A percentile compares a stretch with the other conserved stretches of the same genome.
Evolutionary conservation across 1,140 invertebrate species (phyloP).

Genomic region (Nixonia krombeini): DNA sequence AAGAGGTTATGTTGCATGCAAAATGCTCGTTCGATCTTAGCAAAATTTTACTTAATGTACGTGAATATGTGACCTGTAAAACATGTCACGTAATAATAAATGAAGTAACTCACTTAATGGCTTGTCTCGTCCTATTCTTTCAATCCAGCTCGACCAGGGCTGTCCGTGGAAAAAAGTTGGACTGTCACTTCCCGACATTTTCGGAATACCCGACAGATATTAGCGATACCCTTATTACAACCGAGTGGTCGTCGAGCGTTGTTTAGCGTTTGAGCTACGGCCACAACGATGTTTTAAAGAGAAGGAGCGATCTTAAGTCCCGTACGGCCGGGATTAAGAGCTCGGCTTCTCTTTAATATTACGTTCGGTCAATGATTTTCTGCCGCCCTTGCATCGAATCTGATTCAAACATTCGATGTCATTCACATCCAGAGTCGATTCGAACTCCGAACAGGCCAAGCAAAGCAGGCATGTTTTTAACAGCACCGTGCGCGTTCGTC

Average conservation of each 20-base stretch:
- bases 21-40: neutral
- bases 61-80: neutral
- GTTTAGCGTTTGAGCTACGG: no score
- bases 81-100: neutral
- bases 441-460: neutral
- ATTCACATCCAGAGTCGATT: no score
- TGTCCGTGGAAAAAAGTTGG: slow-evolving; percentile 72
- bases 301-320: neutral
- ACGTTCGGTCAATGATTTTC: neutral
- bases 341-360: neutral
- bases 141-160: slow-evolving; percentile 71
- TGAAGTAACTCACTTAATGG: slow-evolving; percentile 63
- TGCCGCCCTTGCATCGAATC: slow-evolving; percentile 11
- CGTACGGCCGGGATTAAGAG: neutral
- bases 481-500: neutral
- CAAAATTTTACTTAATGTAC: neutral
- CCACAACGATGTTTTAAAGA: slow-evolving; percentile 5
- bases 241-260: neutral
- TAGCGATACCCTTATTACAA: neutral
- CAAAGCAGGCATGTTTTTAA: neutral
- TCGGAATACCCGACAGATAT: neutral
- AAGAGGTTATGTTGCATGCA: slow-evolving; percentile 32
- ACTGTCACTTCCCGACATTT: slow-evolving; percentile 71
- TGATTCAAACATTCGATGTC: slow-evolving; percentile 6
- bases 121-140: slow-evolving; percentile 68